Evolutionary conservation across 2,797 vertebrate species (phyloP), one percentile per base, ranked within the genome.

Genomic region (Pipistrellus pipistrellus): DNA sequence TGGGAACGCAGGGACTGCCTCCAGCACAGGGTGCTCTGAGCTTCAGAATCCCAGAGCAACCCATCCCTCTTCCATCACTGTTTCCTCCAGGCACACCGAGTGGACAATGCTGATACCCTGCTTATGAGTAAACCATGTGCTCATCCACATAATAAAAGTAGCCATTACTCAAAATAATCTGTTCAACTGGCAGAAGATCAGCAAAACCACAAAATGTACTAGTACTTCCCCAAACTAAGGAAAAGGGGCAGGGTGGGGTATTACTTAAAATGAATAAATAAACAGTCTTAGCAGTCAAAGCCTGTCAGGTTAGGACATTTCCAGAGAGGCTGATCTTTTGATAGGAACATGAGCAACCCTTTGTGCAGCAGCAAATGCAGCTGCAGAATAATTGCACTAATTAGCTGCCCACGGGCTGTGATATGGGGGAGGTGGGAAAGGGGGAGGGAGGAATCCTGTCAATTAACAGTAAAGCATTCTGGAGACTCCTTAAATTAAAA

Each of bases 301-400:
- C 96, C 98, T 99, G 99, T 99, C 98, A 98, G 96, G 97, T 98
- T 97, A 98, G 98, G 98, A 98, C 98, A 99, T 99, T 99, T 98
- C 98, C 98, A 85, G 85, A 98, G 97, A 98, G 98, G 98, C 98
- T 99, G 99, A 99, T 99, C 98, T 98, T 99, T 99, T 99, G 99
- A 99, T 99, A 99, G 98, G 92, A 98, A 98, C 98, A 98, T 97
- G 98, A 97, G 98, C 98, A 98, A 98, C 98, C 97, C 98, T 99
- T 99, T 98, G 98, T 98, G 98, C 96, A 77, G 96, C 97, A 98
- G 98, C 98, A 98, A 99, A 99, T 98, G 98, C 99, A 99, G 99
- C 99, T 99, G 99, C 97, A 98, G 98, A 98, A 98, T 99, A 99
- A 99, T 99, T 99, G 99, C 98, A 99, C 99, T 99, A 99, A 99